phyloP scores from a whole-genome alignment of 2,888 invertebrate genomes.

The Oxytorus armatus region DNA sequence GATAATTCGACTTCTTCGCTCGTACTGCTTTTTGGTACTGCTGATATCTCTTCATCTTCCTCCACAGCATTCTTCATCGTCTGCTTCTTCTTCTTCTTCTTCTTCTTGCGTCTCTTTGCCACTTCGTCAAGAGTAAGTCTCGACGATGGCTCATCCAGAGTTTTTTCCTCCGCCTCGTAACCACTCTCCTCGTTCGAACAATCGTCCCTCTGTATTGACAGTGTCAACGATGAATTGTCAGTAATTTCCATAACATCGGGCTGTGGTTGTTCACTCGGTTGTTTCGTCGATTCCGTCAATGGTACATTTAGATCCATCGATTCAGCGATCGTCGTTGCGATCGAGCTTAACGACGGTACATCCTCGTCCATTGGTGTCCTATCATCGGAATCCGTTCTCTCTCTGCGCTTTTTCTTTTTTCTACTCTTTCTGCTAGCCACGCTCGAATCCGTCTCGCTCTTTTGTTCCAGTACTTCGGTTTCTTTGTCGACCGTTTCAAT shows the following conservation, averaged over 20 bases:
- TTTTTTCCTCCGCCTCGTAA: slow-evolving; percentile 90
- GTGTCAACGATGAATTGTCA: slow-evolving; percentile 62
- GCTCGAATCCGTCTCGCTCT: slow-evolving; percentile 71
- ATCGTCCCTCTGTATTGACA: slow-evolving; percentile 79
- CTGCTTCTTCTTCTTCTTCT: slow-evolving; percentile 84
- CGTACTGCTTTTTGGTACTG: slow-evolving; percentile 80
- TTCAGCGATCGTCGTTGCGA: slow-evolving; percentile 85
- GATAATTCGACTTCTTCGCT: slow-evolving; percentile 82
- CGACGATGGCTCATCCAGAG: slow-evolving; percentile 85
- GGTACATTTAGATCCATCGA: slow-evolving; percentile 86
- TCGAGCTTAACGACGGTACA: slow-evolving; percentile 69
- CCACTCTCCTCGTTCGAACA: slow-evolving; percentile 85
- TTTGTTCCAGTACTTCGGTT: slow-evolving; percentile 71
- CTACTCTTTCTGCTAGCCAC: slow-evolving; percentile 69
- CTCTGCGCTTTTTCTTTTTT: slow-evolving; percentile 78
- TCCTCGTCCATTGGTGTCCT: slow-evolving; percentile 70
- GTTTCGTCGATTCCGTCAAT: slow-evolving; percentile 85
- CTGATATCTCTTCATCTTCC: slow-evolving; percentile 85
- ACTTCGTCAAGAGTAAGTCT: slow-evolving; percentile 80
- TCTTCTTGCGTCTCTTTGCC: slow-evolving; percentile 85
- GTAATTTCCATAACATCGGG: slow-evolving; percentile 77
- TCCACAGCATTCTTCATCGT: slow-evolving; percentile 85
- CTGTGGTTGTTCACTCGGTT: slow-evolving; percentile 84
- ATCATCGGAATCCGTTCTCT: slow-evolving; percentile 67
- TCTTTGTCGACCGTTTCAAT: slow-evolving; percentile 74